Evolutionary conservation across 2,113 vertebrate species (phyloP).

Genomic region (Puntigrus tetrazona): DNA sequence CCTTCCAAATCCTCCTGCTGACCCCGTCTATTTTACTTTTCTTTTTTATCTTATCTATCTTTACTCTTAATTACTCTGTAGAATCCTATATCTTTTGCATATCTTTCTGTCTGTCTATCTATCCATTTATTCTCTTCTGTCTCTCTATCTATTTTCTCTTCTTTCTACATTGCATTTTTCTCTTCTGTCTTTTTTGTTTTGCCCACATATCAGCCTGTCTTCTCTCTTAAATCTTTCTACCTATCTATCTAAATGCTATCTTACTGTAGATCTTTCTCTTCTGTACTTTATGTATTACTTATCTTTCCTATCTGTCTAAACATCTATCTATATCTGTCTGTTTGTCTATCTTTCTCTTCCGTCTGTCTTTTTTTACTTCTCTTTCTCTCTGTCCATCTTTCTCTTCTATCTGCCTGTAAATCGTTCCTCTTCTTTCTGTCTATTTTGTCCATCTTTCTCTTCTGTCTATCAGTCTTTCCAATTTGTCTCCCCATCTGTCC

Average conservation of each 20-base stretch:
- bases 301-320: too few relatives aligned
- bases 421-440: background rate
- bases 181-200: too few relatives aligned
- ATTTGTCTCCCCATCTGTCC: too few relatives aligned
- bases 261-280: background rate
- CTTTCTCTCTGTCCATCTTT: background rate
- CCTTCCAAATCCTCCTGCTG: too few relatives aligned
- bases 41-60: too few relatives aligned
- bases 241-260: background rate
- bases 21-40: too few relatives aligned
- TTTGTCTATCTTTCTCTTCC: background rate
- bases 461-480: background rate
- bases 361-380: slow-evolving; percentile 25
- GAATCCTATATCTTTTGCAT: too few relatives aligned
- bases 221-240: background rate
- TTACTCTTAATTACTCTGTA: too few relatives aligned
- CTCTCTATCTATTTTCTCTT: background rate
- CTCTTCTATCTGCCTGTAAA: background rate
- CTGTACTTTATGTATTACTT: too few relatives aligned
- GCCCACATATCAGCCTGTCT: too few relatives aligned
- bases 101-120: background rate
- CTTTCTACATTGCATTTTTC: background rate
- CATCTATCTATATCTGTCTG: background rate
- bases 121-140: slow-evolving; percentile 1
- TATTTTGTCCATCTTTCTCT: too few relatives aligned